Percentiles rank a stretch among this genome's conserved stretches.
These are phyloP conservation scores for Hyla sarda DNA, from an alignment of 2,113 vertebrate genomes.

Conservation along the genomic window DNA sequence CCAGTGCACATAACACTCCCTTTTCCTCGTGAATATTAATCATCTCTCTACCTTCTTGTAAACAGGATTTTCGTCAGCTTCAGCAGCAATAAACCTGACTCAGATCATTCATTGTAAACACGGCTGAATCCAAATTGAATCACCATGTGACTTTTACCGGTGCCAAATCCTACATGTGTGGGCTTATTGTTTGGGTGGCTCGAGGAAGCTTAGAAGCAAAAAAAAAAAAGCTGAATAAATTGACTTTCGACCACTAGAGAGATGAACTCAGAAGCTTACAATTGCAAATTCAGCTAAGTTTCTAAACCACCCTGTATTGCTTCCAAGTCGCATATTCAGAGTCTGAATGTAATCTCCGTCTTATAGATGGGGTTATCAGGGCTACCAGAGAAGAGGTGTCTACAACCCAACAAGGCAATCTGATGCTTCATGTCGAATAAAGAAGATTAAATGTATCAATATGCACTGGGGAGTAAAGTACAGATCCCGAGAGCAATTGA, in stretches of 20 bases:
- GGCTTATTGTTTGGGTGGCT: conserved; percentile 33
- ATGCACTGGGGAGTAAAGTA: conserved; percentile 1
- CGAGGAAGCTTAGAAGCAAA: neutral
- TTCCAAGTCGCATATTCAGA: neutral
- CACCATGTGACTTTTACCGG: neutral
- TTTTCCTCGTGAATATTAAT: neutral
- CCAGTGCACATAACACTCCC: neutral
- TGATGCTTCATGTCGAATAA: neutral
- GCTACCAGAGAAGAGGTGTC: neutral
- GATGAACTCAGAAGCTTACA: conserved; percentile 31
- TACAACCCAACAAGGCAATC: conserved; percentile 36
- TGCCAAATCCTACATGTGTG: conserved; percentile 48
- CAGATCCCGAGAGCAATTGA: neutral
- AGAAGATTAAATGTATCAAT: conserved; percentile 51
- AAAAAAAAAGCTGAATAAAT: conserved; percentile 22
- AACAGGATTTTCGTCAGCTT: conserved; percentile 8
- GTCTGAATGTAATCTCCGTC: conserved; percentile 46
- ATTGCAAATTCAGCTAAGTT: conserved; percentile 27
- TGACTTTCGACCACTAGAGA: conserved; percentile 26
- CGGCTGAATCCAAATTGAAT: conserved; percentile 22
- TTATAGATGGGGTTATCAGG: conserved; percentile 41
- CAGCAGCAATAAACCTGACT: conserved; percentile 40
- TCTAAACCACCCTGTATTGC: conserved; percentile 11
- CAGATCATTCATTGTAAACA: conserved; percentile 41
- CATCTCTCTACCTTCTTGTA: neutral